Conservation (phyloP, 2,888 invertebrate species). For the Drosophila rellima region DNA sequence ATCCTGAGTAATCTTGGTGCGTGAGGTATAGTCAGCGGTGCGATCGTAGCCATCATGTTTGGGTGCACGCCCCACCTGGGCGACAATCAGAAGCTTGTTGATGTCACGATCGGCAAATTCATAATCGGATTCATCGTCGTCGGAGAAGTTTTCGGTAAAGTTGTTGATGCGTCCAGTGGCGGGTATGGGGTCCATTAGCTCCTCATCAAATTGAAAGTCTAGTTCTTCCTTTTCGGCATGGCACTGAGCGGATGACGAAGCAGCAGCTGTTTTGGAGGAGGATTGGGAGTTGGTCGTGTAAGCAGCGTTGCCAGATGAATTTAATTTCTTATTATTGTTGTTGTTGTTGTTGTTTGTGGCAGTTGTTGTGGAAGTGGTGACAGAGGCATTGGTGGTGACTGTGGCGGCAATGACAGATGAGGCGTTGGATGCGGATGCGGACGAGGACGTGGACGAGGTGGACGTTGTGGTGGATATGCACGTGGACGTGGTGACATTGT, state of each 20-base stretch:
- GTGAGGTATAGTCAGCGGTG: slow-evolving; percentile 94
- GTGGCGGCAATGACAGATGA: slow-evolving; percentile 53
- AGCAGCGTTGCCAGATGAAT: slow-evolving; percentile 73
- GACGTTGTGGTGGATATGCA: slow-evolving; percentile 46
- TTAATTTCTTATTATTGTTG: slow-evolving; percentile 40
- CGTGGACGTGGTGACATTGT: slow-evolving; percentile 58
- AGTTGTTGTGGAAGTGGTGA: slow-evolving; percentile 35
- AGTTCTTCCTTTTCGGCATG: slow-evolving; percentile 91
- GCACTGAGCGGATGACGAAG: slow-evolving; percentile 76
- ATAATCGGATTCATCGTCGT: slow-evolving; percentile 92
- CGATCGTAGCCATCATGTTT: slow-evolving; percentile 96
- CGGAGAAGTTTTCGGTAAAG: slow-evolving; percentile 92
- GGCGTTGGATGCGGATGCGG: slow-evolving; percentile 57
- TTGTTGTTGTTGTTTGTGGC: slow-evolving; percentile 38
- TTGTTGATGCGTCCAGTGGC: slow-evolving; percentile 91
- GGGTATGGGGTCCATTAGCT: slow-evolving; percentile 91
- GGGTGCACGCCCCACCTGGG: slow-evolving; percentile 90
- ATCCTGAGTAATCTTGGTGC: slow-evolving; percentile 98
- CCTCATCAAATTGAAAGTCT: slow-evolving; percentile 99
- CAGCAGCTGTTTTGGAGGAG: slow-evolving; percentile 82
- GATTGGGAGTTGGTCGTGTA: slow-evolving; percentile 78
- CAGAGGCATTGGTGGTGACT: slow-evolving; percentile 26
- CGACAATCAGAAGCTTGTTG: slow-evolving; percentile 97
- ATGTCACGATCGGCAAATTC: slow-evolving; percentile 97
- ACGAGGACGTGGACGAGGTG: slow-evolving; percentile 47